phyloP scores from a whole-genome alignment of 2,888 invertebrate genomes.

The Machimus rusticus region DNA sequence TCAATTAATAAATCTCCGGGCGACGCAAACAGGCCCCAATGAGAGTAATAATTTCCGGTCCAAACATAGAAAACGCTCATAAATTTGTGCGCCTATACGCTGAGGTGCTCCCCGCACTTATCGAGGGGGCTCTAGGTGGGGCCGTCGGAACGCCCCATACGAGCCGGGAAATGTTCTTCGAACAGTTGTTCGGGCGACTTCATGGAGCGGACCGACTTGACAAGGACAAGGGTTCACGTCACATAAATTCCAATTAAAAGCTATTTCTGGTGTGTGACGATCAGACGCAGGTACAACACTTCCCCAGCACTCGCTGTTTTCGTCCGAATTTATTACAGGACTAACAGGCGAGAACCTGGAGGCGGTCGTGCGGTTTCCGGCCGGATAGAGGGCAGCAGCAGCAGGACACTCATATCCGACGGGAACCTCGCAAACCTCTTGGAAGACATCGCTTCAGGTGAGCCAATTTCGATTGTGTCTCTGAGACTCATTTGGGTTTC shows the following conservation, averaged over 20 bases:
- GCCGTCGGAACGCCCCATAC: background rate
- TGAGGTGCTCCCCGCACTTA: background rate
- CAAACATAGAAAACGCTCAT: background rate
- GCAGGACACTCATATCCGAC: background rate
- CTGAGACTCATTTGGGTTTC: background rate
- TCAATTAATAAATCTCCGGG: background rate
- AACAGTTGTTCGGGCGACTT: background rate
- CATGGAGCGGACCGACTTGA: constrained; percentile 21
- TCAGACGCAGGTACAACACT: background rate
- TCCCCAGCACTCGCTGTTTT: background rate
- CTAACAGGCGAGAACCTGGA: background rate
- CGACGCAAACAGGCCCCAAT: background rate
- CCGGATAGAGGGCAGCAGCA: background rate
- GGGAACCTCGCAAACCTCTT: background rate
- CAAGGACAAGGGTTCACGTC: constrained; percentile 42
- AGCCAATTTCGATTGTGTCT: background rate
- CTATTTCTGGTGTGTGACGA: background rate
- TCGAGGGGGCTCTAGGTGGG: background rate
- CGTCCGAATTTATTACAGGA: background rate
- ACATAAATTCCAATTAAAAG: constrained; percentile 47
- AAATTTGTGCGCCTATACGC: background rate
- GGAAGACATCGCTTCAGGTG: background rate
- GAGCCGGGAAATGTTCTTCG: background rate
- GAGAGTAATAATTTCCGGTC: background rate
- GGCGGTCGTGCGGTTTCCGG: background rate